These are phyloP conservation scores for Cremastinae sp. DNA, from an alignment of 2,888 invertebrate genomes.

Conservation along the genomic window DNA sequence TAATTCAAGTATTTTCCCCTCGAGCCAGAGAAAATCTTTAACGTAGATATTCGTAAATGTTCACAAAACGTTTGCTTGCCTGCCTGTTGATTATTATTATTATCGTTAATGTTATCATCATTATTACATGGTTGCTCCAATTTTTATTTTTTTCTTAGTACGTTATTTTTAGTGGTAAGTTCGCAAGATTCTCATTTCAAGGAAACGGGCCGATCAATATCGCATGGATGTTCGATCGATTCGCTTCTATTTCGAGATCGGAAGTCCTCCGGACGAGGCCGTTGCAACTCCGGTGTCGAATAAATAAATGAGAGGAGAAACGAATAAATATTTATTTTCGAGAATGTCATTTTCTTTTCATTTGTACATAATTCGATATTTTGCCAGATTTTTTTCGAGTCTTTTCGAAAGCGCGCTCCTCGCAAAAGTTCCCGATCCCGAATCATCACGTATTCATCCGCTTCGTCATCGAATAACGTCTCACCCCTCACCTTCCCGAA, in stretches of 20 bases:
- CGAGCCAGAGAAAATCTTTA: not conserved
- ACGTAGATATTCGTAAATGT: slow-evolving; percentile 35
- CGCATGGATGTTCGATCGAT: slow-evolving; percentile 45
- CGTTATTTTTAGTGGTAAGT: slow-evolving; percentile 10
- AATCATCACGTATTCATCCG: no score
- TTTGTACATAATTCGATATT: no score
- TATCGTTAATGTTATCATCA: slow-evolving; percentile 11
- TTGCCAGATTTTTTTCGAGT: no score
- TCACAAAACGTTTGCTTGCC: slow-evolving; percentile 49
- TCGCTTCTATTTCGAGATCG: slow-evolving; percentile 45
- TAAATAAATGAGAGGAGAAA: not conserved
- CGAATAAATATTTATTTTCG: not conserved
- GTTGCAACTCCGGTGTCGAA: not conserved
- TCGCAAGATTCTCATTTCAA: slow-evolving; percentile 18
- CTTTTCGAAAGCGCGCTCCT: no score
- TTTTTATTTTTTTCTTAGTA: slow-evolving; percentile 23
- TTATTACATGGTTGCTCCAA: not conserved
- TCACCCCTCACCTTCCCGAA: not conserved
- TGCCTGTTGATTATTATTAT: slow-evolving; percentile 41
- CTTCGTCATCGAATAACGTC: not conserved
- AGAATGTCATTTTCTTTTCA: not conserved
- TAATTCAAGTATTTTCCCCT: not conserved
- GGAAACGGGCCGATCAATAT: slow-evolving; percentile 38
- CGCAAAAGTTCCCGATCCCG: no score
- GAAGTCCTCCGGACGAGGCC: not conserved